Percentiles rank a stretch among this genome's conserved stretches.
Evolutionary conservation across 2,888 invertebrate genomes (phyloP).

Genomic region (Oligia fasciuncula): DNA sequence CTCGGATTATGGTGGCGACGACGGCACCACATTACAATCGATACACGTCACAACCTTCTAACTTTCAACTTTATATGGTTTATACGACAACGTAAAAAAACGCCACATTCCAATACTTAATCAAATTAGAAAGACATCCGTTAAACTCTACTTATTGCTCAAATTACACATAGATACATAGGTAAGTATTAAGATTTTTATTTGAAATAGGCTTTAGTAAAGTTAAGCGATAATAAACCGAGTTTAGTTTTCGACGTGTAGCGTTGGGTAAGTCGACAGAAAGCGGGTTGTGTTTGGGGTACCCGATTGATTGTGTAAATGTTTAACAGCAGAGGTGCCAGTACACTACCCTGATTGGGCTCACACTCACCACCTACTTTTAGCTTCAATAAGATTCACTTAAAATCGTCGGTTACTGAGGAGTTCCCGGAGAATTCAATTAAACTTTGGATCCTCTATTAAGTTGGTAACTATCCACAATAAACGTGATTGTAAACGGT

Average conservation of each 20-base stretch:
- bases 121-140: slow-evolving; percentile 10
- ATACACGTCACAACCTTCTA: slow-evolving; percentile 74
- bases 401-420: not conserved
- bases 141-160: slow-evolving; percentile 2
- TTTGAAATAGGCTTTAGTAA: not conserved
- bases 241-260: not conserved
- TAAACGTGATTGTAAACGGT: not conserved
- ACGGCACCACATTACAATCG: slow-evolving; percentile 78
- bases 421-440: not conserved
- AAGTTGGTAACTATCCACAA: not conserved
- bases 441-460: not conserved
- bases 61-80: slow-evolving; percentile 61
- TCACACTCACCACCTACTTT: not conserved
- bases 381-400: not conserved
- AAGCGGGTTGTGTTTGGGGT: not conserved
- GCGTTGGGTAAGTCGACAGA: not conserved
- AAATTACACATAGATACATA: not conserved
- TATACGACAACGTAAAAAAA: slow-evolving; percentile 44
- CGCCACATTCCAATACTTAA: slow-evolving; percentile 35
- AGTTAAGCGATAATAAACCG: not conserved
- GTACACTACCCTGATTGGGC: not conserved
- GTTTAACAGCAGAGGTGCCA: not conserved
- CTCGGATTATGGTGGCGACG: slow-evolving; percentile 73
- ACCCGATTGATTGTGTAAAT: not conserved
- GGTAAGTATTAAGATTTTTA: not conserved